Evolutionary conservation across 1,140 invertebrate species (phyloP), one percentile per base, ranked within the genome.

Genomic region (Amyelois transitella): DNA sequence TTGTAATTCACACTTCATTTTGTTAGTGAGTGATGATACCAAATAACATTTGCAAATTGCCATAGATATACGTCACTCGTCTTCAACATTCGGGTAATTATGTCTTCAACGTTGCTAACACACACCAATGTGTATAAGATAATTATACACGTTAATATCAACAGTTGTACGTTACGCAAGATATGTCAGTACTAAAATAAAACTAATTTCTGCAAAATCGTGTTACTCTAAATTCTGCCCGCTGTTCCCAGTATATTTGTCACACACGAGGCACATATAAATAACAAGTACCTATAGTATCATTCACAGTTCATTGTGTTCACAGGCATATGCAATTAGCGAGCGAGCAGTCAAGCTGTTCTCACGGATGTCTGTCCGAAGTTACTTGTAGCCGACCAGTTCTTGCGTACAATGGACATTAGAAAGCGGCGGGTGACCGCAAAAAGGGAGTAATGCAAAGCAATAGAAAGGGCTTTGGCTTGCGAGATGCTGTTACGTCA

Each of bases 381-480:
- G 66, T 69, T 67, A 77, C 72, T 47, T 20, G 20, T 70, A 66
- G 66, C 69, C 59, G 66, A n/a, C 70, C 69, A 72, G 68, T 66
- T 61, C 50, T 54, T 68, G 70, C 64, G 65, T 54, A 83, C 83
- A 87, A 87, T 86, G 66, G 69, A 62, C 72, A 80, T 87, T 86
- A 87, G 84, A 87, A 87, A 87, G 84, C 79, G 67, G 60, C 70
- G 67, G 58, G 76, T 74, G 76, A 81, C 81, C 81, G 81, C 76
- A 80, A 81, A 84, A 85, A 84, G 75, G 81, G 77, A 76, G 68
- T 68, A 72, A 53, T 78, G 65, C 73, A 83, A 79, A 81, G 67
- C 70, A 69, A 53, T 78, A 64, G 76, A 85, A 81, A 81, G 80
- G 81, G 80, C 78, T 75, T 61, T 49, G 51, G 66, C 70, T 84